phyloP scores from a whole-genome alignment of 2,888 invertebrate species.

The Dinocampus coccinellae region DNA sequence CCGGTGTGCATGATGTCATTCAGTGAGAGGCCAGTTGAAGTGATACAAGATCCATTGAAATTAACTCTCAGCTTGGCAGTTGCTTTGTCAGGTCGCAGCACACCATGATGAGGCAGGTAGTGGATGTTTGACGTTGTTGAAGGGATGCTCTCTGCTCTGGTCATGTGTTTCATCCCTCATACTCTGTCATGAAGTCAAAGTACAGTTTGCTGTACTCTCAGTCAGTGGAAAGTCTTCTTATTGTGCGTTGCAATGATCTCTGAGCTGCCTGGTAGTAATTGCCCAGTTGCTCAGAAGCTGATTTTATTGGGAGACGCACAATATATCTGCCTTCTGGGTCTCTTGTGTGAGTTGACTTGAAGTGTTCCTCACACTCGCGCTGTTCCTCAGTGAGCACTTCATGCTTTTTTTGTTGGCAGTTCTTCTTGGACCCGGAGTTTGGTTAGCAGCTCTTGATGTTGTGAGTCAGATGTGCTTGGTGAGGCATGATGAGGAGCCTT shows the following conservation, averaged over 20 bases:
- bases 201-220: neutral
- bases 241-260: neutral
- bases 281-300: neutral
- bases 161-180: neutral
- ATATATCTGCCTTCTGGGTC: neutral
- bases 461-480: neutral
- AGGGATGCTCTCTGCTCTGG: neutral
- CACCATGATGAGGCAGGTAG: constrained; percentile 10
- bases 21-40: constrained; percentile 5
- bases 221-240: neutral
- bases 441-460: neutral
- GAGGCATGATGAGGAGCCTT: neutral
- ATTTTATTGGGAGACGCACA: neutral
- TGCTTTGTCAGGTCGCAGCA: neutral
- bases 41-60: constrained; percentile 26
- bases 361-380: neutral
- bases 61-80: constrained; percentile 24
- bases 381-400: neutral
- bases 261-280: neutral
- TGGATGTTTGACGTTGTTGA: neutral
- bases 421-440: neutral
- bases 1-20: constrained; percentile 24
- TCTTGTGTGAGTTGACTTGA: neutral
- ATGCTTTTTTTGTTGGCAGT: neutral
- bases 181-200: neutral